These are phyloP conservation scores for Elmis aenea DNA, from an alignment of 2,888 invertebrate genomes.

Conservation along the genomic window DNA sequence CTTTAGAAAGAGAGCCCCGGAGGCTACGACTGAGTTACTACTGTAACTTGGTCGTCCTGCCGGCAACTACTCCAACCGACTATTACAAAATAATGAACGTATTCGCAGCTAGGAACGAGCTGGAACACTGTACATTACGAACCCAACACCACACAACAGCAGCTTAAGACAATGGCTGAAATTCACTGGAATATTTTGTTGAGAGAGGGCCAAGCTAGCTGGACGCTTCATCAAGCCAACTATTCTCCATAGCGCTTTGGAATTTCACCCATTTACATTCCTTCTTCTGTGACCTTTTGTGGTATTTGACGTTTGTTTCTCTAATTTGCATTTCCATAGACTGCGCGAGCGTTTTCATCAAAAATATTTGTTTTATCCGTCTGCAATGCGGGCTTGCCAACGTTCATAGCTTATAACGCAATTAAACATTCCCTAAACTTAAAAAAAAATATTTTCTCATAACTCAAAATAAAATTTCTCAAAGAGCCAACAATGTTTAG, in stretches of 20 bases:
- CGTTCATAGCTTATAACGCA: too few species aligned
- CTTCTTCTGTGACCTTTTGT: slow-evolving; percentile 15
- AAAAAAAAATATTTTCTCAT: too few species aligned
- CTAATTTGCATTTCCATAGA: too few species aligned
- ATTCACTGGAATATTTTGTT: slow-evolving; percentile 37
- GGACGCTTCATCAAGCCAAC: slow-evolving; percentile 46
- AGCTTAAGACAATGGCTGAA: slow-evolving; percentile 34
- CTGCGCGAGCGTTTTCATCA: too few species aligned
- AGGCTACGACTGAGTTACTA: slow-evolving; percentile 36
- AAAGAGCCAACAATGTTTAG: background rate
- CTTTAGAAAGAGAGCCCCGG: slow-evolving; percentile 30
- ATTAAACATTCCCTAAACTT: too few species aligned
- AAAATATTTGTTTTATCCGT: too few species aligned
- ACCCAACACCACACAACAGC: slow-evolving; percentile 29
- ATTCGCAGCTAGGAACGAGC: slow-evolving; percentile 20
- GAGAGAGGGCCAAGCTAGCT: slow-evolving; percentile 37
- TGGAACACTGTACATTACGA: slow-evolving; percentile 26
- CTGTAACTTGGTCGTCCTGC: slow-evolving; percentile 33
- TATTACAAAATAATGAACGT: slow-evolving; percentile 25
- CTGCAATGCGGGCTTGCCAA: too few species aligned
- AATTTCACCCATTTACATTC: slow-evolving; percentile 32
- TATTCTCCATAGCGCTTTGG: slow-evolving; percentile 45
- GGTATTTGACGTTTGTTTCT: too few species aligned
- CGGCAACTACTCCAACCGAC: slow-evolving; percentile 26
- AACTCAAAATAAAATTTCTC: background rate